These are phyloP conservation scores for Sigmodon hispidus DNA, from an alignment of 2,113 vertebrate genomes.

Conservation along the genomic window DNA sequence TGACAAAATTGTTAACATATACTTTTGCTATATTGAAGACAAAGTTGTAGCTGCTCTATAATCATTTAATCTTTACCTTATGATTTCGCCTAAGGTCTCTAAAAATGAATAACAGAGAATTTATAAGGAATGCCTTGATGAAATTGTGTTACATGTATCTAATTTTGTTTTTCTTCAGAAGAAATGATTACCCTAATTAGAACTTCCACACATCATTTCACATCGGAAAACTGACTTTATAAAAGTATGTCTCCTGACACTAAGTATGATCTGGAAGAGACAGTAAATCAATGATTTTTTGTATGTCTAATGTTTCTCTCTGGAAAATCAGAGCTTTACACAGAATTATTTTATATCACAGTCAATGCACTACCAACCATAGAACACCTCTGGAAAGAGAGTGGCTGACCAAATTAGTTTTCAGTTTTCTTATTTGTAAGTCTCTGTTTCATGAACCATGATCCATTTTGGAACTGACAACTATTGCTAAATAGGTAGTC, in stretches of 20 bases:
- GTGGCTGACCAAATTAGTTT: not conserved
- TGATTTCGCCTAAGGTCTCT: fast-evolving
- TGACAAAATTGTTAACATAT: not conserved
- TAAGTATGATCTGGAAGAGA: not conserved
- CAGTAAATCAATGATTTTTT: not conserved
- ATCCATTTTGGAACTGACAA: not conserved
- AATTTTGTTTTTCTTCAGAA: not conserved
- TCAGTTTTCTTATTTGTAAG: not conserved
- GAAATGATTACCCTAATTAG: not conserved
- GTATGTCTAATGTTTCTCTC: not conserved
- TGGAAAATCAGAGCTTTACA: not conserved
- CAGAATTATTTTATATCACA: not conserved
- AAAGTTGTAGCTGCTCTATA: not conserved
- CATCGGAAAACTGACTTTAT: not conserved
- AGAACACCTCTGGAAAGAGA: not conserved
- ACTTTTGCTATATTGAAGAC: not conserved
- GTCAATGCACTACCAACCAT: not conserved
- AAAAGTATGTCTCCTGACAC: not conserved
- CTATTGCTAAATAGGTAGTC: not conserved
- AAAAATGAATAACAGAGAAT: not conserved
- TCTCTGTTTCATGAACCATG: not conserved
- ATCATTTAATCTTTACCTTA: not conserved
- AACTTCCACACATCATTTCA: not conserved
- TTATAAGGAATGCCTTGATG: not conserved
- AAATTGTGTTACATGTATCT: not conserved